A percentile compares a stretch with the other conserved stretches of the same genome.
phyloP scores from a whole-genome alignment of 1,140 invertebrate species.

The Drosophila teissieri region DNA sequence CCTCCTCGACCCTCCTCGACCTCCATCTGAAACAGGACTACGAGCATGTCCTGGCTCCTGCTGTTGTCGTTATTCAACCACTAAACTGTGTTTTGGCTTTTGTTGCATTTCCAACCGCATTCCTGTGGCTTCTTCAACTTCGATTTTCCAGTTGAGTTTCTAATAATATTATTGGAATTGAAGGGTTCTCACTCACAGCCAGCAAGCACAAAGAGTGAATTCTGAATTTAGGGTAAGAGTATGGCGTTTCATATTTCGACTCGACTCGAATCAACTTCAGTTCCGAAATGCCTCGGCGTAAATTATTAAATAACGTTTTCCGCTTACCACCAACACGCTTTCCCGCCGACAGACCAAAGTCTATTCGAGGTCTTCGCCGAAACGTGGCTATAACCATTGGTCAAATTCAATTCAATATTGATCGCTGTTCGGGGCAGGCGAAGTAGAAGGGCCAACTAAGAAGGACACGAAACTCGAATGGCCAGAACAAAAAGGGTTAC shows the following conservation, averaged over 20 bases:
- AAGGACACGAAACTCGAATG: slow-evolving; percentile 58
- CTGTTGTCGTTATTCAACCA: slow-evolving; percentile 74
- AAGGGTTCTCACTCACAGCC: background rate
- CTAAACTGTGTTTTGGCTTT: slow-evolving; percentile 82
- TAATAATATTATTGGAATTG: slow-evolving; percentile 63
- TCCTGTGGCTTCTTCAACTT: slow-evolving; percentile 66
- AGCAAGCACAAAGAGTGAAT: too few relatives aligned
- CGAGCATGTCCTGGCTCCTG: slow-evolving; percentile 32
- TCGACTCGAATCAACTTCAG: slow-evolving; percentile 17
- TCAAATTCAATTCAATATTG: slow-evolving; percentile 78
- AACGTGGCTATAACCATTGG: slow-evolving; percentile 46
- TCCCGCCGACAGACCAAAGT: slow-evolving; percentile 9
- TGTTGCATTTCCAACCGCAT: slow-evolving; percentile 71
- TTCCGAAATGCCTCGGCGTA: slow-evolving; percentile 32
- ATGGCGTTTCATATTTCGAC: slow-evolving; percentile 34
- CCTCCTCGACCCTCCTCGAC: background rate
- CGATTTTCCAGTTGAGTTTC: slow-evolving; percentile 72
- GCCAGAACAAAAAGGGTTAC: slow-evolving; percentile 53
- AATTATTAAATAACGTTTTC: slow-evolving; percentile 70
- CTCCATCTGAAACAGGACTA: background rate
- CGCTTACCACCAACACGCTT: slow-evolving; percentile 55
- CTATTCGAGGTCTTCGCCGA: slow-evolving; percentile 6
- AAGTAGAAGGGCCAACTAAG: slow-evolving; percentile 17
- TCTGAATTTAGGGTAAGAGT: background rate
- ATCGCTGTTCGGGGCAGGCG: slow-evolving; percentile 42